A percentile compares a stretch with the other conserved stretches of the same genome.
Evolutionary conservation across 1,140 invertebrate genomes (phyloP).

Genomic region (Musca domestica): DNA sequence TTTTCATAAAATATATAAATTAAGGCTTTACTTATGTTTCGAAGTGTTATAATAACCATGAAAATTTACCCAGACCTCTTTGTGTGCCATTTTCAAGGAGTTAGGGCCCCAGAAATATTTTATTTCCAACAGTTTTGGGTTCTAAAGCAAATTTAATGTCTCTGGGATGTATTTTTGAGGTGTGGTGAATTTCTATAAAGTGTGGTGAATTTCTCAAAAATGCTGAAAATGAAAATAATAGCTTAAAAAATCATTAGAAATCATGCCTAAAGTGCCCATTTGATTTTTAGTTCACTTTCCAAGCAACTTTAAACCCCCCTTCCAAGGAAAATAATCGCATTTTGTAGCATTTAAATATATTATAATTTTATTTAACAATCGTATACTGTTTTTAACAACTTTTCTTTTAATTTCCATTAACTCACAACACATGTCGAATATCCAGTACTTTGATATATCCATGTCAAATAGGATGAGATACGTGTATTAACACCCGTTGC

Average conservation of each 20-base stretch:
- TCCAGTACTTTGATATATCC: constrained; percentile 57
- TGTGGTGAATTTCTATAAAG: neutral
- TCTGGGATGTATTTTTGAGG: neutral
- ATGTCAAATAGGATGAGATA: constrained; percentile 63
- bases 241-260: neutral
- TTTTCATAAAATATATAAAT: too few relatives aligned
- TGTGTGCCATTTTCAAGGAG: too few relatives aligned
- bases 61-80: too few relatives aligned
- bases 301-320: neutral
- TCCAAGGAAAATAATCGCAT: neutral
- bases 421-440: constrained; percentile 32
- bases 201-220: neutral
- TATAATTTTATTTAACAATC: neutral
- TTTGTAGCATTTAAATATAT: neutral
- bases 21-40: too few relatives aligned
- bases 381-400: neutral
- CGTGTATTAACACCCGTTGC: constrained; percentile 67
- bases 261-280: too few relatives aligned
- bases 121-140: too few relatives aligned
- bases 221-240: neutral
- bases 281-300: too few relatives aligned
- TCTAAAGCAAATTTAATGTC: too few relatives aligned
- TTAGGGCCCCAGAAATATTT: too few relatives aligned
- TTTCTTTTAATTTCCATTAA: neutral
- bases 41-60: too few relatives aligned